These are phyloP conservation scores for Galerucella pusilla DNA, from an alignment of 2,888 invertebrate genomes.

Conservation along the genomic window DNA sequence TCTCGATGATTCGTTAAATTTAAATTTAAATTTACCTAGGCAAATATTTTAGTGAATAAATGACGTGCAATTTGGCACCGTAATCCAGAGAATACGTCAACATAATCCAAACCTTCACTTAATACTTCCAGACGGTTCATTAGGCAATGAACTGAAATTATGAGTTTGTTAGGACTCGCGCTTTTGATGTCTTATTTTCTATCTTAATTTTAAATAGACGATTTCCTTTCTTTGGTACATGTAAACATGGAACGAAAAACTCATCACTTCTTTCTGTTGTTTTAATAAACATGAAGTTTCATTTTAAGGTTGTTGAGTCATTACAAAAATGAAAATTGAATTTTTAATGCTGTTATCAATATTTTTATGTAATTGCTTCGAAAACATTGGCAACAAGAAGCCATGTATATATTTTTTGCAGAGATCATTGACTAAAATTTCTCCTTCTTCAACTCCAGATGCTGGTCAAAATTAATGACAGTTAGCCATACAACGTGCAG, in stretches of 20 bases:
- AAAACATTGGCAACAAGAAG: too few relatives aligned
- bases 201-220: conserved; percentile 5
- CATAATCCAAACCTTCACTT: not conserved
- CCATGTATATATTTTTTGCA: too few relatives aligned
- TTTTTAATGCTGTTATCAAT: too few relatives aligned
- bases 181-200: conserved; percentile 10
- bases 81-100: conserved; percentile 11
- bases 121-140: conserved; percentile 7
- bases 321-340: too few relatives aligned
- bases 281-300: not conserved
- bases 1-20: not conserved
- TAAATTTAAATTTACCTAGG: not conserved
- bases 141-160: conserved; percentile 12
- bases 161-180: conserved; percentile 1
- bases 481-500: too few relatives aligned
- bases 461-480: too few relatives aligned
- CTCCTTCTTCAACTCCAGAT: too few relatives aligned
- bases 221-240: conserved; percentile 1
- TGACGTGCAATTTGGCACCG: conserved; percentile 7
- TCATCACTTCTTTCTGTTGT: not conserved
- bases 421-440: too few relatives aligned
- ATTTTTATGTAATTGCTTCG: too few relatives aligned
- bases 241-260: not conserved
- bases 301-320: not conserved
- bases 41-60: not conserved